phyloP scores from a whole-genome alignment of 2,888 invertebrate genomes.

The Apotomis betuletana region DNA sequence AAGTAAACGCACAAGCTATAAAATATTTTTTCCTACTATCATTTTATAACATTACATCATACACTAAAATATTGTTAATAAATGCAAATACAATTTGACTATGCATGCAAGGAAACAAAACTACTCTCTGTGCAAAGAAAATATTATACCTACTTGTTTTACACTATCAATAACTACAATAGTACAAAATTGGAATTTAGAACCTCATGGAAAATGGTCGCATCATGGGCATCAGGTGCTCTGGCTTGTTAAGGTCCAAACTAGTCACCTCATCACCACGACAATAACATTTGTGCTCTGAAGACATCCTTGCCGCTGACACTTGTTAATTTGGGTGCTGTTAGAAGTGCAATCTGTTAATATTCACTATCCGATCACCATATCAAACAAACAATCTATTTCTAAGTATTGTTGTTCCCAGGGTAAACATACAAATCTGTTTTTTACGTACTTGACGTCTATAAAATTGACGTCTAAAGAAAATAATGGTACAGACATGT shows the following conservation, averaged over 20 bases:
- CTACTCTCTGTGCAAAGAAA: not conserved
- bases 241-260: constrained; percentile 68
- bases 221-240: constrained; percentile 79
- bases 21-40: not conserved
- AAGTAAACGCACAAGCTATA: too few relatives aligned
- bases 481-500: too few relatives aligned
- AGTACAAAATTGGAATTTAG: constrained; percentile 8
- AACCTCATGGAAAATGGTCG: constrained; percentile 80
- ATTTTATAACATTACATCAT: not conserved
- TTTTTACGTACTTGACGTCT: too few relatives aligned
- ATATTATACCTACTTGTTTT: not conserved
- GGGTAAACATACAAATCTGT: too few relatives aligned
- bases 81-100: not conserved
- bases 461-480: too few relatives aligned
- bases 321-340: constrained; percentile 59
- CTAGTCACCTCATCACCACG: constrained; percentile 69
- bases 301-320: constrained; percentile 61
- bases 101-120: not conserved
- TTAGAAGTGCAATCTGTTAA: constrained; percentile 31
- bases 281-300: constrained; percentile 76
- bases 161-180: constrained; percentile 2
- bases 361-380: not conserved
- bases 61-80: not conserved
- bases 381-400: not conserved
- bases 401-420: too few relatives aligned